These are phyloP conservation scores for Sebastes kiyomatsui DNA, from an alignment of 2,797 vertebrate genomes.

Conservation along the genomic window DNA sequence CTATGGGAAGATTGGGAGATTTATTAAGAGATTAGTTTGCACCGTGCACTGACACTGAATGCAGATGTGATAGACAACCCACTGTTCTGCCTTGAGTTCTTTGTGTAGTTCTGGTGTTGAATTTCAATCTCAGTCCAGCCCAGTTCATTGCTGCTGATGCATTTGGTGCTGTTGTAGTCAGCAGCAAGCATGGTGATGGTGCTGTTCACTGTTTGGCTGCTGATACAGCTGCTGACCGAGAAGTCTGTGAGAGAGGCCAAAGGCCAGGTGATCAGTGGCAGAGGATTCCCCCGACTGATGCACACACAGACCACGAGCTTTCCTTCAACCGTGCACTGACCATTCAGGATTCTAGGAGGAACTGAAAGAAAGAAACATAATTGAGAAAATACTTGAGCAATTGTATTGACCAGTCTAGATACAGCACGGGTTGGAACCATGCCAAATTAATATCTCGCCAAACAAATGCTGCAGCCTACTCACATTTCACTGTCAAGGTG, in stretches of 20 bases:
- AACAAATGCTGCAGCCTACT: not conserved
- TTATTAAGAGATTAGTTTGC: too few species aligned
- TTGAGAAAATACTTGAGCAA: not conserved
- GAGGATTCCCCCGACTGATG: slow-evolving; percentile 42
- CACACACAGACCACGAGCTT: slow-evolving; percentile 17
- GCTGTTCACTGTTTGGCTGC: slow-evolving; percentile 3
- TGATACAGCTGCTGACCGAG: not conserved
- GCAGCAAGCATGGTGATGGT: slow-evolving; percentile 3
- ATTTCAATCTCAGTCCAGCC: not conserved
- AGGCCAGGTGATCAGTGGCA: slow-evolving; percentile 20
- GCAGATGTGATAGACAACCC: not conserved
- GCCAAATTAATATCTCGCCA: too few species aligned
- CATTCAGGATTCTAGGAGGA: slow-evolving; percentile 4
- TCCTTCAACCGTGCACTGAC: not conserved
- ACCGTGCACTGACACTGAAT: not conserved
- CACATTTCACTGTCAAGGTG: slow-evolving; percentile 35
- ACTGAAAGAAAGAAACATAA: slow-evolving; percentile 1
- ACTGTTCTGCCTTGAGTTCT: not conserved
- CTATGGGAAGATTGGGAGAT: too few species aligned
- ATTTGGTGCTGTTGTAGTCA: not conserved
- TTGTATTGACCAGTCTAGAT: too few species aligned
- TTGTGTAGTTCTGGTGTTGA: not conserved
- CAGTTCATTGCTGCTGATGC: slow-evolving; percentile 21
- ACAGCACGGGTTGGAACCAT: too few species aligned
- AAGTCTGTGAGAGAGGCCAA: not conserved